Evolutionary conservation across 2,797 vertebrate genomes (phyloP).

Genomic region (Centropyge bicolor): DNA sequence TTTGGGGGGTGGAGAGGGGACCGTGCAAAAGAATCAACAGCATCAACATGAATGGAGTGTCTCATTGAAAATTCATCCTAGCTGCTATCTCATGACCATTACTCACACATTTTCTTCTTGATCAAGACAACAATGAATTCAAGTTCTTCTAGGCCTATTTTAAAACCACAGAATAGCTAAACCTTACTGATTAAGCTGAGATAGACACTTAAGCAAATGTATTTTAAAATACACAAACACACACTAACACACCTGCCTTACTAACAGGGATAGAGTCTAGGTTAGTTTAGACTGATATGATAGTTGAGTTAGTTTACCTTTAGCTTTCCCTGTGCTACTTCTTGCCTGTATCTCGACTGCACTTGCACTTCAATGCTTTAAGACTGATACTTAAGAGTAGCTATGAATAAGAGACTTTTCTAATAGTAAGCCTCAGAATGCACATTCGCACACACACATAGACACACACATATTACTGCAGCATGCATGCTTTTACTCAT

Average conservation of each 20-base stretch:
- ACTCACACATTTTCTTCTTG: slow-evolving; percentile 19
- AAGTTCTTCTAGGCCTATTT: slow-evolving; percentile 28
- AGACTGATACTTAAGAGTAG: slow-evolving; percentile 49
- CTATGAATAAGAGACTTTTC: slow-evolving; percentile 48
- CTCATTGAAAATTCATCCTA: slow-evolving; percentile 31
- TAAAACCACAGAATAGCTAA: slow-evolving; percentile 43
- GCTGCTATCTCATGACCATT: slow-evolving; percentile 40
- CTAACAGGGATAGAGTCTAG: slow-evolving; percentile 64
- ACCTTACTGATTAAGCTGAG: slow-evolving; percentile 28
- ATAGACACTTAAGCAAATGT: slow-evolving; percentile 58
- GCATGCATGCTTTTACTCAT: slow-evolving; percentile 59
- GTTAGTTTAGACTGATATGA: slow-evolving; percentile 46
- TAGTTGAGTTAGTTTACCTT: slow-evolving; percentile 62
- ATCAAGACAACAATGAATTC: slow-evolving; percentile 27
- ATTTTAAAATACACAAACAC: slow-evolving; percentile 44
- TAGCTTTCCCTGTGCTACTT: slow-evolving; percentile 57
- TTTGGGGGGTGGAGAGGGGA: background rate
- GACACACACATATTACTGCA: slow-evolving; percentile 35
- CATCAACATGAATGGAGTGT: slow-evolving; percentile 13
- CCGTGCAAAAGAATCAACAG: slow-evolving; percentile 19
- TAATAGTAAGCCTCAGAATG: slow-evolving; percentile 52
- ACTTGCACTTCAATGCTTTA: slow-evolving; percentile 64
- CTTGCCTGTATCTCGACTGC: slow-evolving; percentile 60
- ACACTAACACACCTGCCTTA: slow-evolving; percentile 67
- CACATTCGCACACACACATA: slow-evolving; percentile 33